A percentile compares a stretch with the other conserved stretches of the same genome.
These are phyloP conservation scores for Luperina nickerlii DNA, from an alignment of 2,888 invertebrate genomes.

Conservation along the genomic window DNA sequence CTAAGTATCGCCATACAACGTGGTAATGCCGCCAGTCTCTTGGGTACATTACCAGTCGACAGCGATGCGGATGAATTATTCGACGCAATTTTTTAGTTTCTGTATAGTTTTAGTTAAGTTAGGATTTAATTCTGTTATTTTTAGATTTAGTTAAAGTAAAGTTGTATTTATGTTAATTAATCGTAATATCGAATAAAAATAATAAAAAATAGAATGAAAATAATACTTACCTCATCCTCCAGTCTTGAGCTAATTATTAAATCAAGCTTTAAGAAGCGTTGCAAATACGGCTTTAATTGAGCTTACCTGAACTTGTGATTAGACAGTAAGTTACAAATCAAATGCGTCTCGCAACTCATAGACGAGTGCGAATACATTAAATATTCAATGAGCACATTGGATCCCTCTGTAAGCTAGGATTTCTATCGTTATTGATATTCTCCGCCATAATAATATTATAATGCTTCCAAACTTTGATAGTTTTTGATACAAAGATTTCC, in stretches of 20 bases:
- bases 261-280: neutral
- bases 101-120: no score
- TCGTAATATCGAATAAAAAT: neutral
- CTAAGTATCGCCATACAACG: no score
- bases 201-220: neutral
- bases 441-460: constrained; percentile 13
- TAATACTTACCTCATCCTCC: neutral
- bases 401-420: constrained; percentile 52
- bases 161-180: neutral
- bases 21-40: no score
- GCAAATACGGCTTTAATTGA: constrained; percentile 16
- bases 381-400: constrained; percentile 50
- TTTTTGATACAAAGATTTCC: constrained; percentile 9
- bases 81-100: no score
- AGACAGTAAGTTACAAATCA: constrained; percentile 22
- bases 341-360: constrained; percentile 29
- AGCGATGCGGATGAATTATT: no score
- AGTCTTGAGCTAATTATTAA: neutral
- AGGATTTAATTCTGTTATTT: no score
- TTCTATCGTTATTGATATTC: constrained; percentile 52
- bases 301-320: constrained; percentile 19
- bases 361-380: constrained; percentile 38
- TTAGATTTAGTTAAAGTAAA: no score
- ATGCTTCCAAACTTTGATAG: constrained; percentile 22
- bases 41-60: no score